Evolutionary conservation across 1,140 invertebrate genomes (phyloP), one percentile per base, ranked within the genome.

Genomic region (Aphelinus certus): DNA sequence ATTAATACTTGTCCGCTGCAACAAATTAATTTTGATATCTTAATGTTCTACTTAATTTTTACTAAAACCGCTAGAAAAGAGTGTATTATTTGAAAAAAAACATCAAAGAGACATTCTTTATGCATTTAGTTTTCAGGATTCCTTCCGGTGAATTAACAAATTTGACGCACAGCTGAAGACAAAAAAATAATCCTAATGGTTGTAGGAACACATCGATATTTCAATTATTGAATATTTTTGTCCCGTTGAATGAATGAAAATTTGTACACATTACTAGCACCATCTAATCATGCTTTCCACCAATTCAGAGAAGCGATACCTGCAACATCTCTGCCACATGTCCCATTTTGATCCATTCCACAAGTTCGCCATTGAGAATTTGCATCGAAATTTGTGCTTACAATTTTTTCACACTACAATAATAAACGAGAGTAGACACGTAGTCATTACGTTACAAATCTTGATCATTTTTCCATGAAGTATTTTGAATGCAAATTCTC

Each of bases 1-100:
- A 51, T 70, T 58, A 77, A 70, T 65, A 46, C 65, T 69, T 26
- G 47, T 71, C 68, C 68, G 47, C 72, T 77, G 72, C 66, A 77
- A 73, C 49, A 74, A 65, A 70, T 48, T 65, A 51, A 67, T 71
- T 62, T 53, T 70, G 7, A 26, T 26, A 26, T 26, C 26, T 26
- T 26, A 26, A 26, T 26, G 26, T 26, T 26, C 26, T 26, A 26
- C 26, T 26, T 26, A 26, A 26, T 26, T 26, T 26, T 26, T 26
- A 26, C 26, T 26, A 26, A 26, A 26, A 26, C 26, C 26, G 26
- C 26, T 26, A 26, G 26, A 26, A 26, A 26, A 26, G 26, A 26
- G 26, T 26, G 26, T 26, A 26, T 26, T 26, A 26, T 26, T 26
- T 26, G 26, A 26, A 26, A 26, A 26, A 26, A 26, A 26, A 26